Evolutionary conservation across 2,797 vertebrate genomes (phyloP).

Genomic region (Malacoraja senta): DNA sequence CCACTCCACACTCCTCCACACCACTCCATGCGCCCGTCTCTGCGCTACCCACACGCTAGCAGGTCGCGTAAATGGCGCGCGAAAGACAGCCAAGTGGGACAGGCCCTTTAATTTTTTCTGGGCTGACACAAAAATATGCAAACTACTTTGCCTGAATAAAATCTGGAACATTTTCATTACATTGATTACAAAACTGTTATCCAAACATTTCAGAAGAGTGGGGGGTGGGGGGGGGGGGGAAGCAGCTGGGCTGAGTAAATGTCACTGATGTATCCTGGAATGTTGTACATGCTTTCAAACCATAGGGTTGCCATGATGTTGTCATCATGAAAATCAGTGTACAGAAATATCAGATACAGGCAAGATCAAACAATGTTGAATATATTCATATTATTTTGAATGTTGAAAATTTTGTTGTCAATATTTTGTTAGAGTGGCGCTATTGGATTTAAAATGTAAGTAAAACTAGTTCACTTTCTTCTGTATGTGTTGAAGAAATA

Average conservation of each 20-base stretch:
- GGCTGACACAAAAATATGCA: not conserved
- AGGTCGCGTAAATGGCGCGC: too few relatives aligned
- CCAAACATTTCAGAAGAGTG: not conserved
- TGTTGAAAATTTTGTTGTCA: not conserved
- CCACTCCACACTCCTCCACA: too few relatives aligned
- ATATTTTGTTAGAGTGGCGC: not conserved
- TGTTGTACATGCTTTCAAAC: not conserved
- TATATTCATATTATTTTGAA: too few relatives aligned
- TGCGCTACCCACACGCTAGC: too few relatives aligned
- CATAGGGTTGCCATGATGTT: not conserved
- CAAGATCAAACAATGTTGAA: not conserved
- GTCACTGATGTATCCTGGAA: not conserved
- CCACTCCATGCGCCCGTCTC: too few relatives aligned
- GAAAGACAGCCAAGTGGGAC: too few relatives aligned
- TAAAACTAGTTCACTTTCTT: not conserved
- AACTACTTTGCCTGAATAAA: not conserved
- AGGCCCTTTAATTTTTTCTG: too few relatives aligned
- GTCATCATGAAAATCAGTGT: not conserved
- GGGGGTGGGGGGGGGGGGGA: not conserved
- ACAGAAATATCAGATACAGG: not conserved
- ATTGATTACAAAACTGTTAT: not conserved
- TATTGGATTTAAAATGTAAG: not conserved
- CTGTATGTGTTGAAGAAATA: not conserved
- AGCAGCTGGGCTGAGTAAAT: not conserved
- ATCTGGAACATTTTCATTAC: not conserved